Evolutionary conservation across 2,888 invertebrate species (phyloP), one percentile per base, ranked within the genome.

Genomic region (Thereva unica): DNA sequence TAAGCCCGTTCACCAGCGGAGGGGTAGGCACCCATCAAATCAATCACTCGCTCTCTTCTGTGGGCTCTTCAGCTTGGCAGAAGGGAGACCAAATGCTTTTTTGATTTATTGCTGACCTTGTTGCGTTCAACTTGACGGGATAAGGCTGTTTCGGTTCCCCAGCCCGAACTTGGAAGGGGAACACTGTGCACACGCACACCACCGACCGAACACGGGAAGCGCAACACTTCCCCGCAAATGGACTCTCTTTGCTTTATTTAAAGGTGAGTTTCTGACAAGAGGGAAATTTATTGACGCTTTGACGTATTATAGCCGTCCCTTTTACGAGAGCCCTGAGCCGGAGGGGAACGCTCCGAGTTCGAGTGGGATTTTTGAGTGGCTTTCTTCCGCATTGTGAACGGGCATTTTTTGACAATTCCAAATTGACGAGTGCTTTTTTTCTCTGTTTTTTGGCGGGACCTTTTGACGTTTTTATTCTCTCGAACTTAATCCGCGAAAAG

Each of bases 51-150:
- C 40, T 50, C 50, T 34, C 61, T 50, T n/a, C 63, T 37, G 35
- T 56, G 56, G 57, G 50, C 56, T 7, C 45, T 66, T 37, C 53
- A 50, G 67, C 38, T 10, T 61, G 67, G 66, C 55, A 57, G 70
- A 67, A 71, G 69, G 56, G 68, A 67, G 57, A 53, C 64, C 64
- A 69, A 47, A 47, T 67, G 66, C 61, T 44, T 8, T 53, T 61
- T 59, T 80, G 79, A 79, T 80, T 80, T 80, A 79, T 78, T 76
- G 78, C 76, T 78, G 79, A 78, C 79, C 79, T 79, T 79, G 79
- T 79, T 78, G 75, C 78, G 76, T 6, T 77, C 75, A 78, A 78
- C 75, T 75, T 75, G 75, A 74, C 74, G 76, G 75, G 74, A 77
- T 80, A 78, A 76, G 78, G 78, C 79, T 78, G 77, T 79, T 78